These are phyloP conservation scores for Oophaga sylvatica DNA, from an alignment of 2,797 vertebrate genomes.

Conservation along the genomic window DNA sequence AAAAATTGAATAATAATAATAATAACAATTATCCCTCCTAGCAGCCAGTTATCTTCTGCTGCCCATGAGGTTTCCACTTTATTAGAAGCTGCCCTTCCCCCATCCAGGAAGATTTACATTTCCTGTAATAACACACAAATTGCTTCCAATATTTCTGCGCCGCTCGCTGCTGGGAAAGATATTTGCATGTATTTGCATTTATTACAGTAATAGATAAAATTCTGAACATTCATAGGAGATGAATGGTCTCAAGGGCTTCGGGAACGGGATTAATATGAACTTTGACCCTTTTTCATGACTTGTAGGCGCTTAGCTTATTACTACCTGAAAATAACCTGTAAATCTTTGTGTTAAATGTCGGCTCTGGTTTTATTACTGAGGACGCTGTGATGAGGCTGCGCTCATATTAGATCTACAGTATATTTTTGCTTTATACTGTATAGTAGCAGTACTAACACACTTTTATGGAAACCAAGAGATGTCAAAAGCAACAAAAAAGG, in stretches of 20 bases:
- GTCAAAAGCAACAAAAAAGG: too few relatives aligned
- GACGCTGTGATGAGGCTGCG: background rate
- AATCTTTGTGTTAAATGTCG: background rate
- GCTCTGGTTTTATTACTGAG: background rate
- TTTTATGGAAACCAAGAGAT: too few relatives aligned
- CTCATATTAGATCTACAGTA: too few relatives aligned
- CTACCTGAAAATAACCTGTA: background rate
- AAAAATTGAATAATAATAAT: too few relatives aligned
- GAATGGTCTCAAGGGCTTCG: background rate
- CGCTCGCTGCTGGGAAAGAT: conserved; percentile 17
- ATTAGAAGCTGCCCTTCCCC: background rate
- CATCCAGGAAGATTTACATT: background rate
- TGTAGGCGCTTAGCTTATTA: background rate
- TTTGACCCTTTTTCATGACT: conserved; percentile 7
- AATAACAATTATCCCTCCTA: too few relatives aligned
- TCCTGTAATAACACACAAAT: conserved; percentile 5
- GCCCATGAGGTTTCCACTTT: background rate
- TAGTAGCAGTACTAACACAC: too few relatives aligned
- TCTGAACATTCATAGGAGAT: conserved; percentile 14
- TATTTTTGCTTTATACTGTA: too few relatives aligned
- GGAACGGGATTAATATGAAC: conserved; percentile 8
- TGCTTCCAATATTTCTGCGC: conserved; percentile 14
- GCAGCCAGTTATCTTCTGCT: too few relatives aligned
- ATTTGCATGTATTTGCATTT: conserved; percentile 52
- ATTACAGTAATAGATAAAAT: conserved; percentile 33